These are phyloP conservation scores for Pseudomugil tenellus DNA, from an alignment of 2,797 vertebrate genomes.

Conservation along the genomic window DNA sequence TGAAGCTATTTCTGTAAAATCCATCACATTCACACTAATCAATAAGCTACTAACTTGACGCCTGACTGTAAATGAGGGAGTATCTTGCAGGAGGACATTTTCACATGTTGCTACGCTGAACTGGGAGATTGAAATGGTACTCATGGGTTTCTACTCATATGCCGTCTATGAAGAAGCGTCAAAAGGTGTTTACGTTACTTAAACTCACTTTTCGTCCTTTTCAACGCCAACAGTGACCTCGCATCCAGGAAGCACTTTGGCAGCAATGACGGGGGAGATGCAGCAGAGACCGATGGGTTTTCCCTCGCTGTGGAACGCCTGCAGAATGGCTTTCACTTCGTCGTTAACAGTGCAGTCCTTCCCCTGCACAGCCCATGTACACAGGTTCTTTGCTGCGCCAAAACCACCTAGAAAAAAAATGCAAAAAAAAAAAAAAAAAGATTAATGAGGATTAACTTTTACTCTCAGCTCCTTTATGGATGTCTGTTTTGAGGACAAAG, in stretches of 20 bases:
- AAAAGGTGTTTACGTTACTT: neutral
- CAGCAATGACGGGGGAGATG: conserved; percentile 86
- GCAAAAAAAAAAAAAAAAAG: neutral
- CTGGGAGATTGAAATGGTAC: no score
- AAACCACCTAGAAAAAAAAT: conserved; percentile 79
- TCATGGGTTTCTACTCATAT: neutral
- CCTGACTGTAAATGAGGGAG: neutral
- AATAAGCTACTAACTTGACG: neutral
- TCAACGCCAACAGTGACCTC: conserved; percentile 85
- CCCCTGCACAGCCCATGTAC: conserved; percentile 87
- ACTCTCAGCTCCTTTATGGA: neutral
- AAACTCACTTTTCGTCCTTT: conserved; percentile 79
- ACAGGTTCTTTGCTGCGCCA: conserved; percentile 86
- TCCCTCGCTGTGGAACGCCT: conserved; percentile 81
- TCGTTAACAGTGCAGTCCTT: conserved; percentile 84
- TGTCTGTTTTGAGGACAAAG: neutral
- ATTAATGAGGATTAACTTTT: neutral
- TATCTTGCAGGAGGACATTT: neutral
- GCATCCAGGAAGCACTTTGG: conserved; percentile 85
- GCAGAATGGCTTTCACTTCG: conserved; percentile 77
- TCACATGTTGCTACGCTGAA: neutral
- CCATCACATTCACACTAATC: neutral
- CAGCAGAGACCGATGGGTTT: conserved; percentile 88
- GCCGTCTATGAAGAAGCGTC: neutral
- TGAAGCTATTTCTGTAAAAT: neutral